phyloP scores from a whole-genome alignment of 2,888 invertebrate species.

The Drosophila nr. fundita region DNA sequence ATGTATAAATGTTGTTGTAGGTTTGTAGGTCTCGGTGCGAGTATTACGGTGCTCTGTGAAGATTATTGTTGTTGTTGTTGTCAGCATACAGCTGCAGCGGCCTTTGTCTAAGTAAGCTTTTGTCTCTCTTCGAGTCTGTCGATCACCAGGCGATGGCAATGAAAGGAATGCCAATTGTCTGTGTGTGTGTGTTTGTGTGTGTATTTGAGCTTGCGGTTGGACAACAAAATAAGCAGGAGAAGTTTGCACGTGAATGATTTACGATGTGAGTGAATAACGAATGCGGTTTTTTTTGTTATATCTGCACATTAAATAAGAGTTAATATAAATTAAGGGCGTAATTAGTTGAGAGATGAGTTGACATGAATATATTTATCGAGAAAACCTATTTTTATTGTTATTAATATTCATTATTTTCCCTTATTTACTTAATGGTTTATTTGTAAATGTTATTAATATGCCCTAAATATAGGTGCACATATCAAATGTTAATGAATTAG shows the following conservation, averaged over 20 bases:
- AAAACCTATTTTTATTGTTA: neutral
- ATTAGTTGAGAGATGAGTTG: neutral
- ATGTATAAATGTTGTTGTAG: slow-evolving; percentile 56
- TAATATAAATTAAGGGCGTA: neutral
- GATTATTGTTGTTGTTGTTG: slow-evolving; percentile 19
- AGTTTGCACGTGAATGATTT: slow-evolving; percentile 10
- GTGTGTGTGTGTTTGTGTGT: neutral
- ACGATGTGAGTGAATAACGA: slow-evolving; percentile 1
- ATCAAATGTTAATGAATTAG: neutral
- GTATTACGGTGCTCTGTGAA: slow-evolving; percentile 66
- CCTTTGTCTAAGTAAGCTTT: slow-evolving; percentile 47
- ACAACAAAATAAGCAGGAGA: slow-evolving; percentile 6
- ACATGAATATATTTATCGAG: neutral
- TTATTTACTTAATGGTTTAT: neutral
- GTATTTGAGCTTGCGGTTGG: slow-evolving; percentile 1
- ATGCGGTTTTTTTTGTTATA: neutral
- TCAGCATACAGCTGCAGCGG: slow-evolving; percentile 41
- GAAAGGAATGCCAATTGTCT: slow-evolving; percentile 23
- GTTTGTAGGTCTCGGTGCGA: slow-evolving; percentile 67
- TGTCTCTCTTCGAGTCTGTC: slow-evolving; percentile 42
- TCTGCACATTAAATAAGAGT: neutral
- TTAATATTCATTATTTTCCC: neutral
- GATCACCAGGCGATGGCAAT: slow-evolving; percentile 49
- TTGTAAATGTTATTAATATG: neutral
- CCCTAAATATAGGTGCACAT: neutral